Conservation (phyloP, 1,140 invertebrate genomes). For the Drosophila erecta region DNA sequence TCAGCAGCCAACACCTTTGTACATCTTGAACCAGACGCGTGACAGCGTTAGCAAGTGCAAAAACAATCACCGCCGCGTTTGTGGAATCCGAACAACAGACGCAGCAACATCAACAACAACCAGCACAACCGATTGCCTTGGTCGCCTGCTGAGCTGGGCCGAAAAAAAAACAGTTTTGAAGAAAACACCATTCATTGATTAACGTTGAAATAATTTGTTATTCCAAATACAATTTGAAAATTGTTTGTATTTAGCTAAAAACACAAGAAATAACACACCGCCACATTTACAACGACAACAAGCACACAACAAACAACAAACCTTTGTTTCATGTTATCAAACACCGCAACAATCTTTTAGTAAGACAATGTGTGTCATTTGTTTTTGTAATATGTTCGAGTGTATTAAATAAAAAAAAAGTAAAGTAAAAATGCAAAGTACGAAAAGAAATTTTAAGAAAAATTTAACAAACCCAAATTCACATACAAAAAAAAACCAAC, state of each 20-base stretch:
- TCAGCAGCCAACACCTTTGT: slow-evolving; percentile 5
- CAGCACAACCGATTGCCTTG: slow-evolving; percentile 23
- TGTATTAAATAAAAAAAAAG: slow-evolving; percentile 53
- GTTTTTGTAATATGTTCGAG: slow-evolving; percentile 72
- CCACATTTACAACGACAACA: slow-evolving; percentile 46
- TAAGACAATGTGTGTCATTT: slow-evolving; percentile 65
- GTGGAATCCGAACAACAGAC: background rate
- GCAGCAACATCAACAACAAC: slow-evolving; percentile 6
- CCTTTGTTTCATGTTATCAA: slow-evolving; percentile 54
- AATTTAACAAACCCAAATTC: slow-evolving; percentile 21
- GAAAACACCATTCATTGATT: slow-evolving; percentile 18
- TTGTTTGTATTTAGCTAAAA: slow-evolving; percentile 59
- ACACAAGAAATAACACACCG: slow-evolving; percentile 6
- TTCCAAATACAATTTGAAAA: slow-evolving; percentile 52
- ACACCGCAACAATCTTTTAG: slow-evolving; percentile 56
- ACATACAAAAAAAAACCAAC: slow-evolving; percentile 37
- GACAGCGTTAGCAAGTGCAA: slow-evolving; percentile 49
- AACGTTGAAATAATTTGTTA: slow-evolving; percentile 50
- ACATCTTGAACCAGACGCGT: slow-evolving; percentile 53
- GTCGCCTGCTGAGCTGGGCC: slow-evolving; percentile 47
- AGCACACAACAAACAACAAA: slow-evolving; percentile 52
- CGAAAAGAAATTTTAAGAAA: slow-evolving; percentile 23
- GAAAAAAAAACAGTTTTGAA: slow-evolving; percentile 27
- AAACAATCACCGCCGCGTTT: slow-evolving; percentile 7
- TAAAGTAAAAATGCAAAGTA: slow-evolving; percentile 25